phyloP scores from a whole-genome alignment of 2,113 vertebrate genomes.

The Pteronura brasiliensis region DNA sequence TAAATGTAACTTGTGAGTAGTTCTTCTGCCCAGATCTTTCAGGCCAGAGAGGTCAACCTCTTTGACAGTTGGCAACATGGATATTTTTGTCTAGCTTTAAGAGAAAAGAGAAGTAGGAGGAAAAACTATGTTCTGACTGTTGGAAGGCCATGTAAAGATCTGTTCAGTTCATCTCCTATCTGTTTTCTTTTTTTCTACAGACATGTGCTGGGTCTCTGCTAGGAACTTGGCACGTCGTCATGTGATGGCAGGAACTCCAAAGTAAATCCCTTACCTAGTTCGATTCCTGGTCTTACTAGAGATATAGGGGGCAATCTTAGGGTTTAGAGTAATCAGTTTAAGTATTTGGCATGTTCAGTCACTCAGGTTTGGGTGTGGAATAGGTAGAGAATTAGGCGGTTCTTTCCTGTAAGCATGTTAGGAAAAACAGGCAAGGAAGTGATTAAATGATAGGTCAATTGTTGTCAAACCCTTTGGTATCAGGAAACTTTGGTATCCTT shows the following conservation, averaged over 20 bases:
- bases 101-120: neutral
- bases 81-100: neutral
- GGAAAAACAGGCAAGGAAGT: neutral
- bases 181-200: slow-evolving; percentile 1
- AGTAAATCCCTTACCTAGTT: neutral
- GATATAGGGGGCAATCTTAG: neutral
- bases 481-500: neutral
- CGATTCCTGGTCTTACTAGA: neutral
- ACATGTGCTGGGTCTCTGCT: neutral
- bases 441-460: neutral
- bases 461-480: neutral
- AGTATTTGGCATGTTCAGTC: neutral
- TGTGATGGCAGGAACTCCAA: slow-evolving; percentile 17
- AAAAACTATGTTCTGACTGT: neutral
- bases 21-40: neutral
- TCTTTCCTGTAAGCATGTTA: neutral
- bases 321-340: neutral
- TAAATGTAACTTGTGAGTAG: neutral
- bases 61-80: neutral
- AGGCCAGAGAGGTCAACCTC: neutral
- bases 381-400: neutral
- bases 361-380: neutral
- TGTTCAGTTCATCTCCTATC: neutral
- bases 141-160: neutral
- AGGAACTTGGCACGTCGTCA: neutral